These are phyloP conservation scores for Rhaphigaster nebulosa DNA, from an alignment of 2,888 invertebrate species.

Conservation along the genomic window DNA sequence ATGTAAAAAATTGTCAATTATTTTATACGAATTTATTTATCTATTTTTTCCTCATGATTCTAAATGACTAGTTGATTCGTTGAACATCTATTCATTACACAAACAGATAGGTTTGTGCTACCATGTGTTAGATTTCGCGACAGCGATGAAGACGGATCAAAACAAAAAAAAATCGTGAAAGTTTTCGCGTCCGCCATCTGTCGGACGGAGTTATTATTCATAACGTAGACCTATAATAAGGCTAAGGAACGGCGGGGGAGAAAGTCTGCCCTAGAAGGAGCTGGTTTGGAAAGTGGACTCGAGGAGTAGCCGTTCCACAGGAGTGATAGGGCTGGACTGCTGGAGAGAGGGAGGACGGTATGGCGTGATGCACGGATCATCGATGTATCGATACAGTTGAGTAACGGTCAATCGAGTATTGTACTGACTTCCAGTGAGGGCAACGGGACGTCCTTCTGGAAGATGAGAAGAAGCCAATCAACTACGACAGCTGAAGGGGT, in stretches of 20 bases:
- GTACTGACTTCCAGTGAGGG: neutral
- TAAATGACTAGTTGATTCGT: neutral
- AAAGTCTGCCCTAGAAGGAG: slow-evolving; percentile 24
- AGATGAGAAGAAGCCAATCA: neutral
- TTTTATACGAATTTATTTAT: too few species aligned
- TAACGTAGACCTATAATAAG: neutral
- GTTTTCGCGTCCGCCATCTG: slow-evolving; percentile 14
- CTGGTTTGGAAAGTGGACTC: slow-evolving; percentile 34
- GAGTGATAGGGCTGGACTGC: neutral
- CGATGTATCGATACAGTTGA: neutral
- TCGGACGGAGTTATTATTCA: slow-evolving; percentile 1
- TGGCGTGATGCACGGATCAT: neutral
- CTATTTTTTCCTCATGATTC: neutral
- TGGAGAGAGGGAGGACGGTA: neutral
- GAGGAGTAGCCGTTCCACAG: neutral
- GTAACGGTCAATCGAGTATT: neutral
- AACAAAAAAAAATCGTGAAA: slow-evolving; percentile 10
- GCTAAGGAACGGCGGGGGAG: neutral
- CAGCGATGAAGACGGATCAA: neutral
- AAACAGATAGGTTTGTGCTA: neutral
- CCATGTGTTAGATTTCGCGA: neutral
- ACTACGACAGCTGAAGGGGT: neutral
- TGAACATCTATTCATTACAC: neutral
- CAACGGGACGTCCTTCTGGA: neutral
- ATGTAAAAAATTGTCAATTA: too few species aligned